Base-by-base conservation (phyloP, 2,888 invertebrate species). In the Notodonta dromedarius region DNA sequence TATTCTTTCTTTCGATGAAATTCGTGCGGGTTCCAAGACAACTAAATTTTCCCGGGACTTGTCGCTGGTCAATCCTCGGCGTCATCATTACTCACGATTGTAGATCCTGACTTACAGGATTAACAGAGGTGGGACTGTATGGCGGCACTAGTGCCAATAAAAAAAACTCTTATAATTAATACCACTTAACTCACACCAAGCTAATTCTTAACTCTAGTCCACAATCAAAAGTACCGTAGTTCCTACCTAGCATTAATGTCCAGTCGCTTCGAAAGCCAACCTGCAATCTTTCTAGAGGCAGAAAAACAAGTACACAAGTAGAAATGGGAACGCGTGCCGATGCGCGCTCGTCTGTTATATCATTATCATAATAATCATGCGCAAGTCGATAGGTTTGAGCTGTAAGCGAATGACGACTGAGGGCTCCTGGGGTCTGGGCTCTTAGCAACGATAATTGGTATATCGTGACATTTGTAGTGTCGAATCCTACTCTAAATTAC, bases 321-420 rank as follows among this genome's bases (percentile, higher is more conserved):
- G 85, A 85, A 87, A 85, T 77, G 84, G 74, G 86, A 80, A 83
- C 86, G 80, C 86, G 82, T 85, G 76, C 85, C 85, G 69, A 71
- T 56, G 80, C 77, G 80, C 83, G 73, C 80, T 74, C 76, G 77
- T 70, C 87, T 79, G 86, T 87, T 86, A 86, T 85, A 80, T 78
- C 84, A 87, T 87, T 88, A 87, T 77, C 87, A 87, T 88, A 86
- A 86, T 85, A 84, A 87, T 83, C 72, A 72, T 76, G 76, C 63
- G 69, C 74, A 71, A 73, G 73, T 59, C 68, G 58, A 56, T 62
- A 57, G 52, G 58, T 50, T 40, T 59, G 35, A 16, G 65, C 70
- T 56, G 53, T 59, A 76, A 76, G 76, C 59, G 32, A 75, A 57
- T 59, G 62, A 68, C 74, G 69, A 52, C 55, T 16, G 66, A 46